These are phyloP conservation scores for Drosophila subpulchrella DNA, from an alignment of 1,140 invertebrate species.

Conservation along the genomic window DNA sequence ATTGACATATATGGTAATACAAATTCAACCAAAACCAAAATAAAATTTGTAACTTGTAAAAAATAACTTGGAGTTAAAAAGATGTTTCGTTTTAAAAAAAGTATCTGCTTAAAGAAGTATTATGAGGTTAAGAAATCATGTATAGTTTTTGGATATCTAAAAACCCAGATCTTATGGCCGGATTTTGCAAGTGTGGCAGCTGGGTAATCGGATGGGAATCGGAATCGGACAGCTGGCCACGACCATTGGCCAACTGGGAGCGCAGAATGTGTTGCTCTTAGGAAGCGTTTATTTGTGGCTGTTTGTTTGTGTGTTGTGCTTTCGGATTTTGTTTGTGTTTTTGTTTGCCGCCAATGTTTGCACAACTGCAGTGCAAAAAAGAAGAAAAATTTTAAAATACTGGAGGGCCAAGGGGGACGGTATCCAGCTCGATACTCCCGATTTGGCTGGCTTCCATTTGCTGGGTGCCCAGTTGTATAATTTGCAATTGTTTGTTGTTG, in stretches of 20 bases:
- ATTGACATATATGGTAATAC: too few species aligned
- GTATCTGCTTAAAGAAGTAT: too few species aligned
- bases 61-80: too few species aligned
- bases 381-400: background rate
- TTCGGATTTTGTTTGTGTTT: slow-evolving; percentile 41
- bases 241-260: slow-evolving; percentile 62
- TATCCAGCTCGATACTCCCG: background rate
- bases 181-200: slow-evolving; percentile 16
- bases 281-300: slow-evolving; percentile 47
- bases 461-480: slow-evolving; percentile 77
- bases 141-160: background rate
- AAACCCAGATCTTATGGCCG: slow-evolving; percentile 12
- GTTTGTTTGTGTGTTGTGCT: slow-evolving; percentile 23
- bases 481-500: slow-evolving; percentile 80
- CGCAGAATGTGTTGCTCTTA: slow-evolving; percentile 57
- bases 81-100: too few species aligned
- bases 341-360: slow-evolving; percentile 60
- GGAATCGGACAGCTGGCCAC: slow-evolving; percentile 54
- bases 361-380: slow-evolving; percentile 60
- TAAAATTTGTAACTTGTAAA: too few species aligned
- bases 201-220: slow-evolving; percentile 26
- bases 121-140: too few species aligned
- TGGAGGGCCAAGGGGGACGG: slow-evolving; percentile 1
- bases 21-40: too few species aligned
- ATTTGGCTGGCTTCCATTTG: slow-evolving; percentile 37